Conservation (phyloP, 2,797 vertebrate genomes). For the Lithobates sylvaticus region DNA sequence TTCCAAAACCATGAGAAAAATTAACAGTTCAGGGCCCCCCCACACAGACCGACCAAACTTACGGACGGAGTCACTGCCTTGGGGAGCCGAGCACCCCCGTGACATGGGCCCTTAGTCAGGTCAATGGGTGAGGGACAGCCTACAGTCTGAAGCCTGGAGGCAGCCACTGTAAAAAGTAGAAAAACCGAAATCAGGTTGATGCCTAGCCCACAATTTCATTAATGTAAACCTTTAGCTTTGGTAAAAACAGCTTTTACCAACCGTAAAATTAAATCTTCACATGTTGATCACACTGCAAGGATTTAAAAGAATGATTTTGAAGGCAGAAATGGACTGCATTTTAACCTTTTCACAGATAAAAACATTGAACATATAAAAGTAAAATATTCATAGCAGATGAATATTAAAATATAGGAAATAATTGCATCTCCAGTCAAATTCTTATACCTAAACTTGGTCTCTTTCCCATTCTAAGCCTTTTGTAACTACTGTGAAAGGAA, state of each 20-base stretch:
- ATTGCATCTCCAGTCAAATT: too few species aligned
- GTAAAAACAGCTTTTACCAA: constrained; percentile 30
- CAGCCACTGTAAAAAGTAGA: constrained; percentile 59
- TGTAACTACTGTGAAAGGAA: too few species aligned
- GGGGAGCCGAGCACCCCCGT: constrained; percentile 53
- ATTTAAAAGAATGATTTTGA: not conserved
- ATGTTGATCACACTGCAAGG: not conserved
- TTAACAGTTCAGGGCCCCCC: constrained; percentile 38
- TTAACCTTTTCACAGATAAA: not conserved
- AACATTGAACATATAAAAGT: not conserved
- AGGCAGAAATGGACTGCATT: too few species aligned
- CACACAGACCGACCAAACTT: constrained; percentile 61
- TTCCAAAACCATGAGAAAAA: constrained; percentile 14
- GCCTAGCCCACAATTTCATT: constrained; percentile 17
- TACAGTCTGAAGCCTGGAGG: constrained; percentile 60
- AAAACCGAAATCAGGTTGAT: constrained; percentile 55
- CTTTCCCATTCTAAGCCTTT: too few species aligned
- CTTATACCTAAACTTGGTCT: too few species aligned
- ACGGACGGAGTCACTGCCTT: constrained; percentile 57
- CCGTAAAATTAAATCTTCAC: not conserved
- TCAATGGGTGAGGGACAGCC: constrained; percentile 59
- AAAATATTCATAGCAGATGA: not conserved
- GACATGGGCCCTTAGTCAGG: constrained; percentile 55
- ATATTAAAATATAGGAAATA: not conserved
- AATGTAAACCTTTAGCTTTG: constrained; percentile 26